phyloP scores from a whole-genome alignment of 1,140 invertebrate genomes.

The Protaetia brevitarsis region DNA sequence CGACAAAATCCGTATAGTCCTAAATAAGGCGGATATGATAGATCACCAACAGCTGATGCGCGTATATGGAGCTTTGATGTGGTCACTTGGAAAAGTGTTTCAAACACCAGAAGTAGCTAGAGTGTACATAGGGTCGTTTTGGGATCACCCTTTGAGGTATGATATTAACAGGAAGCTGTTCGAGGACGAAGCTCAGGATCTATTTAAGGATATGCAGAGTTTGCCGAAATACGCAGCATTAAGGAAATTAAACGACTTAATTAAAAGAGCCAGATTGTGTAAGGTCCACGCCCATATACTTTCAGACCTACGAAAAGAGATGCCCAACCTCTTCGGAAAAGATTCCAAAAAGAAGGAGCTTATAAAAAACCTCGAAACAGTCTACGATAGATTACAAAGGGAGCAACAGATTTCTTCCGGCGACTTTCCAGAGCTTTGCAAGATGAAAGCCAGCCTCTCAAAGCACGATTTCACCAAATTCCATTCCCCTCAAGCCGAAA shows the following conservation, averaged over 20 bases:
- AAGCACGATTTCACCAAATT: slow-evolving; percentile 80
- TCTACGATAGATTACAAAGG: slow-evolving; percentile 68
- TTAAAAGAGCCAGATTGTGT: slow-evolving; percentile 72
- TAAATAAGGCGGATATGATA: slow-evolving; percentile 75
- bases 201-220: slow-evolving; percentile 70
- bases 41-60: slow-evolving; percentile 73
- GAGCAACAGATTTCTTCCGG: slow-evolving; percentile 70
- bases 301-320: slow-evolving; percentile 58
- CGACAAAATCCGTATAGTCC: slow-evolving; percentile 68
- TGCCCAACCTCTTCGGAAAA: slow-evolving; percentile 70
- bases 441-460: slow-evolving; percentile 72
- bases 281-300: slow-evolving; percentile 88
- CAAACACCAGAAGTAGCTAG: slow-evolving; percentile 76
- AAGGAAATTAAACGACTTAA: slow-evolving; percentile 76
- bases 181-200: slow-evolving; percentile 73
- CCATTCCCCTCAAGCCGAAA: slow-evolving; percentile 63
- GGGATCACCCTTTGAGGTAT: slow-evolving; percentile 71
- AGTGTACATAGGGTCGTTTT: slow-evolving; percentile 80
- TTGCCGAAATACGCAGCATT: slow-evolving; percentile 74
- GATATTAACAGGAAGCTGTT: slow-evolving; percentile 63
- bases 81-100: slow-evolving; percentile 74
- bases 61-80: slow-evolving; percentile 76
- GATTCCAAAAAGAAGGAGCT: slow-evolving; percentile 80
- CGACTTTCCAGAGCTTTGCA: slow-evolving; percentile 74
- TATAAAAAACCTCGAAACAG: slow-evolving; percentile 71